phyloP scores from a whole-genome alignment of 2,888 invertebrate genomes.

The Cephonodes hylas region DNA sequence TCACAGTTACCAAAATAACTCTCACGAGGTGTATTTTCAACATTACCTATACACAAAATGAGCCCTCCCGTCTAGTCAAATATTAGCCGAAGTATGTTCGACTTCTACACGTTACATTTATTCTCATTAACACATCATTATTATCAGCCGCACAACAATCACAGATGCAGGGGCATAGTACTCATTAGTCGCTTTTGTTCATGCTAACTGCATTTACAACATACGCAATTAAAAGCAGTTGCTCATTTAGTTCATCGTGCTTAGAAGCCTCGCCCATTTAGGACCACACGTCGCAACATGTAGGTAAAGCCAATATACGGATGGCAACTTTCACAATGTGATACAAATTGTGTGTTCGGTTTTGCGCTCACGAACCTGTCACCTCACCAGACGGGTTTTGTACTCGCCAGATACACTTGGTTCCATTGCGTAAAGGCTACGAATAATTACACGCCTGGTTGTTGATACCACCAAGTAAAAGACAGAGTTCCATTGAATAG shows the following conservation, averaged over 20 bases:
- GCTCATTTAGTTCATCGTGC: neutral
- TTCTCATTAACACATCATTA: too few species aligned
- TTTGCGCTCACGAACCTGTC: conserved; percentile 42
- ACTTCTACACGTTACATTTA: conserved; percentile 17
- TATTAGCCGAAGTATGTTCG: conserved; percentile 32
- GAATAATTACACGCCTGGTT: conserved; percentile 29
- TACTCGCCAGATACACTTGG: conserved; percentile 39
- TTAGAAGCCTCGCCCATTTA: conserved; percentile 6
- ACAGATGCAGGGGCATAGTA: too few species aligned
- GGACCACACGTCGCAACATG: neutral
- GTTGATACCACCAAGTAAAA: conserved; percentile 14
- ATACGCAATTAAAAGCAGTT: neutral
- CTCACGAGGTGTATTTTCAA: conserved; percentile 68
- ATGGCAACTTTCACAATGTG: conserved; percentile 54
- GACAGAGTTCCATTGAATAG: conserved; percentile 22
- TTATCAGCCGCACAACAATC: too few species aligned
- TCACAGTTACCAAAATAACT: conserved; percentile 76
- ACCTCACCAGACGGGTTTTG: conserved; percentile 56
- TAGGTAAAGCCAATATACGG: conserved; percentile 27
- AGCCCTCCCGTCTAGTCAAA: conserved; percentile 54
- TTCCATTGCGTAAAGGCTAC: conserved; percentile 41
- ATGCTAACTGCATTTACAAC: too few species aligned
- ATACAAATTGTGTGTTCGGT: conserved; percentile 37
- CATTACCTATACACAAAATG: conserved; percentile 60
- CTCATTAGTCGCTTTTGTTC: neutral